A percentile compares a stretch with the other conserved stretches of the same genome.
These are phyloP conservation scores for Gasterosteus nipponicus DNA, from an alignment of 2,113 vertebrate genomes.

Conservation along the genomic window DNA sequence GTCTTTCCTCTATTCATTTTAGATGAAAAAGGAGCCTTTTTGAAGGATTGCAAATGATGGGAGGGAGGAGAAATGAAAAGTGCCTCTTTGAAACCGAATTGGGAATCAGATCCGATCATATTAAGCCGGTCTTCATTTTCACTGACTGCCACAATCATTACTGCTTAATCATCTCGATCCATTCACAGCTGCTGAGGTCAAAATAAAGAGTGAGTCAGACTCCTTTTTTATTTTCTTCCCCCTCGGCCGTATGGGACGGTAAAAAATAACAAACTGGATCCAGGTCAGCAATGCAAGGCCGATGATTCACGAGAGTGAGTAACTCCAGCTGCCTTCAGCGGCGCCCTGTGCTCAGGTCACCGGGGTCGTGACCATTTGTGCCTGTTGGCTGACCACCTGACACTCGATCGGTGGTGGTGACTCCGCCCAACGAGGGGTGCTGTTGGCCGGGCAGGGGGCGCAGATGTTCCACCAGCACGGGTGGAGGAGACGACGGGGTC, in stretches of 20 bases:
- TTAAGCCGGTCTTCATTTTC: slow-evolving; percentile 35
- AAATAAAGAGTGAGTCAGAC: background rate
- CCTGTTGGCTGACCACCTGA: slow-evolving; percentile 39
- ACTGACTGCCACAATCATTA: slow-evolving; percentile 4
- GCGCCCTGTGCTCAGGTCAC: slow-evolving; percentile 13
- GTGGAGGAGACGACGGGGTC: background rate
- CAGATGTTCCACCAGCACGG: slow-evolving; percentile 7
- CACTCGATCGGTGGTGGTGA: slow-evolving; percentile 38
- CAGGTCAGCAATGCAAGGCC: slow-evolving; percentile 3
- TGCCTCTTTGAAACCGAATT: slow-evolving; percentile 37
- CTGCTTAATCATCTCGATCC: background rate
- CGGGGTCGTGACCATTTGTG: slow-evolving; percentile 33
- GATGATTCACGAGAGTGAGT: slow-evolving; percentile 25
- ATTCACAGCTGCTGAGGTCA: background rate
- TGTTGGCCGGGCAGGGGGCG: slow-evolving; percentile 5
- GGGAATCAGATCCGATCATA: slow-evolving; percentile 11
- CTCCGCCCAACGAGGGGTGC: slow-evolving; percentile 11
- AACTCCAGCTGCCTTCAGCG: slow-evolving; percentile 9
- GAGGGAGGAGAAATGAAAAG: slow-evolving; percentile 24
- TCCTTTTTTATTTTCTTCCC: background rate
- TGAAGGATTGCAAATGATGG: slow-evolving; percentile 26
- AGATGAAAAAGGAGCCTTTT: slow-evolving; percentile 26
- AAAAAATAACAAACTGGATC: background rate
- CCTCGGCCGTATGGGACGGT: background rate
- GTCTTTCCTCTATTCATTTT: background rate